Conservation (phyloP, 2,113 vertebrate genomes). For the Osmerus eperlanus region DNA sequence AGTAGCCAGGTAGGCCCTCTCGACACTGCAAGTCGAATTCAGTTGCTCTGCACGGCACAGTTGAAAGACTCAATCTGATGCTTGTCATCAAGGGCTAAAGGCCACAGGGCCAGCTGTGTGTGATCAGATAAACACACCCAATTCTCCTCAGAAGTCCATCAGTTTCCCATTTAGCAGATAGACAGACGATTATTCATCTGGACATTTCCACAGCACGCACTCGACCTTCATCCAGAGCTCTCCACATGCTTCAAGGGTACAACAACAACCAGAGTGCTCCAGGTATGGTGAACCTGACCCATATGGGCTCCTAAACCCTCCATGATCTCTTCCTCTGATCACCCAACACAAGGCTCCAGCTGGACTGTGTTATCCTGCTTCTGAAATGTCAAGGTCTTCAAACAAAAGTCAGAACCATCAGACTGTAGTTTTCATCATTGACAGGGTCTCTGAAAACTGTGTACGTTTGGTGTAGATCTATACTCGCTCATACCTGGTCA, state of each 20-base stretch:
- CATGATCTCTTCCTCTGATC: conserved; percentile 12
- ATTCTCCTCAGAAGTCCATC: conserved; percentile 33
- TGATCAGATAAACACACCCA: conserved; percentile 19
- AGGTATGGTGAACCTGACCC: conserved; percentile 48
- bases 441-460: too few relatives aligned
- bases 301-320: conserved; percentile 46
- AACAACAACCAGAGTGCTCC: conserved; percentile 20
- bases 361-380: conserved; percentile 26
- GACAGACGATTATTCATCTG: conserved; percentile 33
- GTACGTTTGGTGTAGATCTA: too few relatives aligned
- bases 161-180: conserved; percentile 39
- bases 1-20: too few relatives aligned
- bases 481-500: too few relatives aligned
- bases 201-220: conserved; percentile 26
- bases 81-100: too few relatives aligned
- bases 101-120: too few relatives aligned
- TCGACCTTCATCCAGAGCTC: conserved; percentile 16
- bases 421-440: too few relatives aligned
- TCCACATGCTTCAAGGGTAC: conserved; percentile 47
- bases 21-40: too few relatives aligned
- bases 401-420: too few relatives aligned
- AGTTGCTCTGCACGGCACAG: too few relatives aligned
- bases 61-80: too few relatives aligned
- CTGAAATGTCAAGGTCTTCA: neutral
- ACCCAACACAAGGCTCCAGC: conserved; percentile 54